phyloP scores from a whole-genome alignment of 2,888 invertebrate species.

The Lampropteryx suffumata region DNA sequence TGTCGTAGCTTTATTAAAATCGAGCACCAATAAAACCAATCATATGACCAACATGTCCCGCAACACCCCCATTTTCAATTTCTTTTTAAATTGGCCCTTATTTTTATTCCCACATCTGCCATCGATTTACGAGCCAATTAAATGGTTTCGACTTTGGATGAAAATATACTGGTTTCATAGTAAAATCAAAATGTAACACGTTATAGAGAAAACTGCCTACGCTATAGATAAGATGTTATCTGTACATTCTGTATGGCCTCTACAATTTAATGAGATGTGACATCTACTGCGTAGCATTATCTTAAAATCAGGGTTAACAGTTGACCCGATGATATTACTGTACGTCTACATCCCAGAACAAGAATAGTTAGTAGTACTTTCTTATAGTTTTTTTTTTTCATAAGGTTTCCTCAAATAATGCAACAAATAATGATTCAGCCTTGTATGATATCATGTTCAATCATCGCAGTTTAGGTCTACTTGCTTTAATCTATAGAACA shows the following conservation, averaged over 20 bases:
- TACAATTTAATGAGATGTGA: conserved; percentile 7
- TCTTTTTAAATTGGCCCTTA: conserved; percentile 70
- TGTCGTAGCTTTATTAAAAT: conserved; percentile 29
- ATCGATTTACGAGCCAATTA: conserved; percentile 75
- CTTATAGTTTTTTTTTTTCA: too few species aligned
- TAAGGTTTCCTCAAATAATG: conserved; percentile 1
- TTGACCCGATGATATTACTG: background rate
- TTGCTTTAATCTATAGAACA: background rate
- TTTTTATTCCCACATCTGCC: conserved; percentile 68
- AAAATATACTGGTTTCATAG: conserved; percentile 30
- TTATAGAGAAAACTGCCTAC: conserved; percentile 16
- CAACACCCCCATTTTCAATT: conserved; percentile 64
- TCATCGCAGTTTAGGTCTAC: conserved; percentile 25
- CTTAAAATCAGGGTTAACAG: background rate
- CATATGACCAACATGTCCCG: conserved; percentile 35
- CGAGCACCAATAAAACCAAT: conserved; percentile 39
- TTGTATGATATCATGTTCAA: conserved; percentile 43
- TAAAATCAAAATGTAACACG: conserved; percentile 23
- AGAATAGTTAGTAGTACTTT: too few species aligned
- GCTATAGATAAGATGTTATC: conserved; percentile 5
- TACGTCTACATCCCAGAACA: background rate
- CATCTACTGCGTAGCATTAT: conserved; percentile 1
- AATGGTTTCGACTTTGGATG: conserved; percentile 39
- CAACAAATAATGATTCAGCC: conserved; percentile 31
- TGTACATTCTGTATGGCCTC: conserved; percentile 2